Percentiles rank a stretch among this genome's conserved stretches.
Conservation (phyloP, 2,113 vertebrate genomes). For the Carassius carassius region DNA sequence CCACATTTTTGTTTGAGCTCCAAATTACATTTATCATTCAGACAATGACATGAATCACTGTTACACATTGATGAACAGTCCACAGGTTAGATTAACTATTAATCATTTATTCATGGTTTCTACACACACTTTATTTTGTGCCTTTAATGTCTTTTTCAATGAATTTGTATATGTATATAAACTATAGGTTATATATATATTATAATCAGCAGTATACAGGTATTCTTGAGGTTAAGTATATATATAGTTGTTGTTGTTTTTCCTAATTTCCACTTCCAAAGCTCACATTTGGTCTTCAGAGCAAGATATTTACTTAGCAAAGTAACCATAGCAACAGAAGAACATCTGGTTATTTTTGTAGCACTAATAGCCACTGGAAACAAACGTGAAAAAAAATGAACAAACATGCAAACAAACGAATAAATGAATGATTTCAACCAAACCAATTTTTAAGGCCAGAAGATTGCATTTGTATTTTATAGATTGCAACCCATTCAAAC, state of each 20-base stretch:
- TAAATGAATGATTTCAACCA: not conserved
- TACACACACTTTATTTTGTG: not conserved
- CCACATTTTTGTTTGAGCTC: not conserved
- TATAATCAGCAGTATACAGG: not conserved
- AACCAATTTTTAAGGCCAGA: not conserved
- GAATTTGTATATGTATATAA: no score
- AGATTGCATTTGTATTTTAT: not conserved
- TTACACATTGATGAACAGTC: not conserved
- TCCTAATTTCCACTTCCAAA: not conserved
- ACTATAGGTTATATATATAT: no score
- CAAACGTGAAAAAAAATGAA: conserved; percentile 22
- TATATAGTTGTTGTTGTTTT: not conserved
- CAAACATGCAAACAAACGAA: not conserved
- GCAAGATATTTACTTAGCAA: conserved; percentile 24
- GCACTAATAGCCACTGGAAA: not conserved
- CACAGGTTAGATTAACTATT: not conserved
- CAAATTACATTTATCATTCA: not conserved
- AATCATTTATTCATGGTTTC: conserved; percentile 13
- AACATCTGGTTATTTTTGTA: conserved; percentile 2
- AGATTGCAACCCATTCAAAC: not conserved
- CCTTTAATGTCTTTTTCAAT: not conserved
- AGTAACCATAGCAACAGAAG: conserved; percentile 63
- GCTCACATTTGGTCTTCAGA: not conserved
- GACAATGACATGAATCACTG: conserved; percentile 7
- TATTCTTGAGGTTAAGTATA: not conserved